Evolutionary conservation across 2,888 invertebrate genomes (phyloP).

Genomic region (Ochlodes sylvanus): DNA sequence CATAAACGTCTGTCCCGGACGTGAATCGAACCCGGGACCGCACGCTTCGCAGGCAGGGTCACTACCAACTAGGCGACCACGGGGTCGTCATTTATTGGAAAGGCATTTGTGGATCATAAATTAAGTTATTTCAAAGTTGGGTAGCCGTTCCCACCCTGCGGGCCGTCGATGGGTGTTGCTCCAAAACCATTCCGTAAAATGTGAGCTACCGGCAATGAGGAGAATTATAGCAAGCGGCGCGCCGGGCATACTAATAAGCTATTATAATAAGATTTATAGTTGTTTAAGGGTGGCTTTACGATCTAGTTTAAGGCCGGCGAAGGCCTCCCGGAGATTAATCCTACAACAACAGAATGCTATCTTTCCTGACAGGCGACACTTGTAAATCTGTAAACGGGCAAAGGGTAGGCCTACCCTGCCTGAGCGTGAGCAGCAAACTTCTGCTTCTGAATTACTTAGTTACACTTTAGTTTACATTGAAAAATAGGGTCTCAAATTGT

Average conservation of each 20-base stretch:
- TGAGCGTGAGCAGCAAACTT: too few species aligned
- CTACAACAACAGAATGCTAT: background rate
- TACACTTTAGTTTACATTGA: too few species aligned
- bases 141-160: background rate
- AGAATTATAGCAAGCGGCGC: slow-evolving; percentile 6
- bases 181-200: background rate
- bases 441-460: too few species aligned
- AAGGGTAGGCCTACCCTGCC: background rate
- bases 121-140: background rate
- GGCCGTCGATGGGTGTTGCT: background rate
- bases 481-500: too few species aligned
- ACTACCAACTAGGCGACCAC: too few species aligned
- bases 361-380: background rate
- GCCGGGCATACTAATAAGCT: slow-evolving; percentile 7
- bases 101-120: background rate
- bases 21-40: too few species aligned
- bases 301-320: background rate
- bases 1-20: too few species aligned
- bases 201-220: background rate
- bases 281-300: slow-evolving; percentile 11
- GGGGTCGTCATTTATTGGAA: too few species aligned
- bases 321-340: slow-evolving; percentile 2
- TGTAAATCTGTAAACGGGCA: background rate
- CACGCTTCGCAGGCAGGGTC: too few species aligned
- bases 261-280: slow-evolving; percentile 16